phyloP scores from a whole-genome alignment of 2,797 vertebrate species.

The Hypotaenidia philippensis region DNA sequence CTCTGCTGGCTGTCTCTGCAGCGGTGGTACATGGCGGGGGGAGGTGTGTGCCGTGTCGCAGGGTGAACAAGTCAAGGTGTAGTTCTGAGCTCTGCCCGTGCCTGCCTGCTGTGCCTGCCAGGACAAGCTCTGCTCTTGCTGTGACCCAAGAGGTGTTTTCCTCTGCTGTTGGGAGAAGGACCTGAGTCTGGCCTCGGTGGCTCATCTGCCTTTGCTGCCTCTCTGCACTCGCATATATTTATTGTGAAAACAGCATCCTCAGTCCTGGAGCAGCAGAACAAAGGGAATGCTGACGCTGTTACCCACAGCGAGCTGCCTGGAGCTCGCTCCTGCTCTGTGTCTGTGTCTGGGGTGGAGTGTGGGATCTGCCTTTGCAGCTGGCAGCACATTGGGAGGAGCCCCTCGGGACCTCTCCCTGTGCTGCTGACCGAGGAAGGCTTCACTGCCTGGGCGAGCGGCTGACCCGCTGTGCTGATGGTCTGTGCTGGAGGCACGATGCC shows the following conservation, averaged over 20 bases:
- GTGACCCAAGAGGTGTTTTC: not conserved
- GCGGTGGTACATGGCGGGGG: not conserved
- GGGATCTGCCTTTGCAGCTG: not conserved
- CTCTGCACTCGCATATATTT: not conserved
- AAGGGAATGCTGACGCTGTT: not conserved
- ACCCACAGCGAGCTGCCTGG: not conserved
- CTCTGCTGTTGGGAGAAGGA: not conserved
- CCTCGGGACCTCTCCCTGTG: not conserved
- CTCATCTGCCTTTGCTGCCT: not conserved
- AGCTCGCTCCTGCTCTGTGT: not conserved
- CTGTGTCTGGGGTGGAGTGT: accelerated
- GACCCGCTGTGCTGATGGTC: not conserved
- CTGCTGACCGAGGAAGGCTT: not conserved
- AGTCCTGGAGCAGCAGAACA: not conserved
- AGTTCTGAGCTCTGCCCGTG: too few species aligned
- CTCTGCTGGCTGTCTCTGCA: not conserved
- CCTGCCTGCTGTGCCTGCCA: not conserved
- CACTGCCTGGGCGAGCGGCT: not conserved
- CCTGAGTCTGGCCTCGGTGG: not conserved
- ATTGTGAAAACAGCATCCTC: accelerated
- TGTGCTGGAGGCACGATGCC: not conserved
- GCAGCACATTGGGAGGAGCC: not conserved
- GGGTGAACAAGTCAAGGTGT: accelerated
- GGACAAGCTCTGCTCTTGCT: not conserved
- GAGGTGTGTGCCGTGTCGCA: accelerated